Base-by-base conservation (phyloP, 2,888 invertebrate genomes). In the Scaeva pyrastri region DNA sequence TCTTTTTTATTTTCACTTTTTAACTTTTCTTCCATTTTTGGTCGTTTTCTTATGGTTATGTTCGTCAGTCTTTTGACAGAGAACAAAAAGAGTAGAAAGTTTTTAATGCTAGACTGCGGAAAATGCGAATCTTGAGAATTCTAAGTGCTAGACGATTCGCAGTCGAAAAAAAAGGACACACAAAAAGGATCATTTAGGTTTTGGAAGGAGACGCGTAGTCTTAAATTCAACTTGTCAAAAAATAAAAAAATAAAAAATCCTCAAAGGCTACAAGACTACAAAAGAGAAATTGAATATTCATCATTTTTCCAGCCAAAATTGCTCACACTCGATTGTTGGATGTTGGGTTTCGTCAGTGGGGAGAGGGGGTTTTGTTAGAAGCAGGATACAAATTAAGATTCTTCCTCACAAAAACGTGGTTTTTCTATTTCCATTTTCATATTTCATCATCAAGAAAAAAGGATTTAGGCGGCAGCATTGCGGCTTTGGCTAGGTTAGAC, bases 261-360 rank as follows among this genome's bases (percentile, higher is more conserved):
- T 73, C 74, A 74, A 80, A 74, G 26, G 16, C 66, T 70, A 74
- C 79, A 74, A 70, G n/a, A n/a, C n/a, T n/a, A n/a, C n/a, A n/a
- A n/a, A n/a, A n/a, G 62, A 36, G 55, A 56, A 56, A 81, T 73
- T 81, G 80, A 85, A 85, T 85, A 85, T 85, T 85, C 85, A 85
- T 85, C 81, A 81, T 85, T 85, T 85, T 73, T 39, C 68, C 74
- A 74, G 52, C 50, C 84, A n/a, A 52, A 68, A 52, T 52, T 26
- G 0, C 68, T 52, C 68, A 52, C 52, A 68, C 68, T 23, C 50
- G 31, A 2, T 31, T 31, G 4, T 48, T 31, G 0, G 8, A 4
- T 12, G 26, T 14, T n/a, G n/a, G 31, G 2, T 31, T 31, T 31
- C 31, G 31, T 7, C 31, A 3, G 31, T 8, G 2, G 50, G 21